Conservation (phyloP, 2,113 vertebrate species). For the Rhombomys opimus region DNA sequence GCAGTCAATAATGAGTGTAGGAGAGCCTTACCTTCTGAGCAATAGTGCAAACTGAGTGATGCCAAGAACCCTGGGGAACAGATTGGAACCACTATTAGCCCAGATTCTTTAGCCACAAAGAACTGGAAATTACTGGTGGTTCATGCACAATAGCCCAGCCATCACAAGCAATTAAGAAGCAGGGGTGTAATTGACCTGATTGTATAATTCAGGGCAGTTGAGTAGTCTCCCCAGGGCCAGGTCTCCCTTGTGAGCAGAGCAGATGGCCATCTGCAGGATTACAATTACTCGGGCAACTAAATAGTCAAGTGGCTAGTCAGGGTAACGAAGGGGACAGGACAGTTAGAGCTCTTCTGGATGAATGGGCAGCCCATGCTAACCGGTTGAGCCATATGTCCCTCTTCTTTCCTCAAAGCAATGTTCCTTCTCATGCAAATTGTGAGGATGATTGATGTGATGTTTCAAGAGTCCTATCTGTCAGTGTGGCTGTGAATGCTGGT, state of each 20-base stretch:
- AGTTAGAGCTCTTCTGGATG: slow-evolving; percentile 70
- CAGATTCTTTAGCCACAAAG: slow-evolving; percentile 76
- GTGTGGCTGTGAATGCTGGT: neutral
- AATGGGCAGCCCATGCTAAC: slow-evolving; percentile 45
- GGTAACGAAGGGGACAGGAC: slow-evolving; percentile 71
- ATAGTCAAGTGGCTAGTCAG: slow-evolving; percentile 76
- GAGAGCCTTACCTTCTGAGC: slow-evolving; percentile 28
- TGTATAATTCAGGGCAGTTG: slow-evolving; percentile 78
- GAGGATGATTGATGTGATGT: neutral
- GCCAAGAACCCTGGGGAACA: slow-evolving; percentile 31
- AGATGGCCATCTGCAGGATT: slow-evolving; percentile 79
- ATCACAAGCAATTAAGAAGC: slow-evolving; percentile 78
- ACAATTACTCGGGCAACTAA: slow-evolving; percentile 76
- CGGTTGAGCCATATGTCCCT: slow-evolving; percentile 60
- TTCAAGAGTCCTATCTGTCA: slow-evolving; percentile 18
- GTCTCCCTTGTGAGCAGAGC: slow-evolving; percentile 67
- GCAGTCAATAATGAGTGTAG: slow-evolving; percentile 33
- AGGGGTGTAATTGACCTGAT: slow-evolving; percentile 79
- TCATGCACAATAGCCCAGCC: slow-evolving; percentile 68
- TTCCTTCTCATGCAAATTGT: slow-evolving; percentile 29
- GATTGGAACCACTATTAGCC: slow-evolving; percentile 72
- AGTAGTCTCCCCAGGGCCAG: slow-evolving; percentile 67
- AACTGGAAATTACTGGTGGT: slow-evolving; percentile 77
- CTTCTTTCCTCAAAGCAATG: neutral
- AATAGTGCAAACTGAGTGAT: slow-evolving; percentile 13